Conservation (phyloP, 2,113 vertebrate species). For the Tachysurus vachellii region DNA sequence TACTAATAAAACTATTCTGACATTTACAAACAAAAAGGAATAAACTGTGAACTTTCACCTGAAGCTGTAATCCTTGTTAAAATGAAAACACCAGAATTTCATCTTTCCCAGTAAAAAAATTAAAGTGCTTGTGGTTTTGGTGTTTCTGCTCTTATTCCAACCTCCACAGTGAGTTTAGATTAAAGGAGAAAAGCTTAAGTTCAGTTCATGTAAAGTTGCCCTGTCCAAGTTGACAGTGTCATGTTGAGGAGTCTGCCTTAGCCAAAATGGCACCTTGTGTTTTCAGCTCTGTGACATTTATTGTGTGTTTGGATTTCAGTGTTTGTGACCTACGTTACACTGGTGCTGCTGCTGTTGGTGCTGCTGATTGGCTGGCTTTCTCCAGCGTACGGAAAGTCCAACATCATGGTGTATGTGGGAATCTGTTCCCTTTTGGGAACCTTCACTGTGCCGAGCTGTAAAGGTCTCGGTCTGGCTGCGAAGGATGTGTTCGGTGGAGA, state of each 20-base stretch:
- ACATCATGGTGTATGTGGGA: slow-evolving; percentile 92
- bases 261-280: background rate
- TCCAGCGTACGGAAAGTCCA: slow-evolving; percentile 85
- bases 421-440: slow-evolving; percentile 95
- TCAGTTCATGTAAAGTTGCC: background rate
- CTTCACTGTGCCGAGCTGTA: slow-evolving; percentile 95
- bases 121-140: too few relatives aligned
- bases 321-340: slow-evolving; percentile 81
- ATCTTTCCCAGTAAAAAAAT: too few relatives aligned
- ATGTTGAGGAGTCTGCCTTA: background rate
- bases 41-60: too few relatives aligned
- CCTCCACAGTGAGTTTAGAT: too few relatives aligned
- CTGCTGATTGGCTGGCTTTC: slow-evolving; percentile 87
- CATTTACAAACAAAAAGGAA: too few relatives aligned
- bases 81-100: too few relatives aligned
- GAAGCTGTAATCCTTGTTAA: too few relatives aligned
- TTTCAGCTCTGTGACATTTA: background rate
- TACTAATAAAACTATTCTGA: too few relatives aligned
- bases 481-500: slow-evolving; percentile 81
- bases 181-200: background rate
- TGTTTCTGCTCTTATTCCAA: too few relatives aligned
- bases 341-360: slow-evolving; percentile 84
- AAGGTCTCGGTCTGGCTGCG: slow-evolving; percentile 90
- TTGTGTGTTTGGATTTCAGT: slow-evolving; percentile 73
- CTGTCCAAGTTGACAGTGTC: background rate